Evolutionary conservation across 2,888 invertebrate genomes (phyloP).

Genomic region (Eilema griseolum): DNA sequence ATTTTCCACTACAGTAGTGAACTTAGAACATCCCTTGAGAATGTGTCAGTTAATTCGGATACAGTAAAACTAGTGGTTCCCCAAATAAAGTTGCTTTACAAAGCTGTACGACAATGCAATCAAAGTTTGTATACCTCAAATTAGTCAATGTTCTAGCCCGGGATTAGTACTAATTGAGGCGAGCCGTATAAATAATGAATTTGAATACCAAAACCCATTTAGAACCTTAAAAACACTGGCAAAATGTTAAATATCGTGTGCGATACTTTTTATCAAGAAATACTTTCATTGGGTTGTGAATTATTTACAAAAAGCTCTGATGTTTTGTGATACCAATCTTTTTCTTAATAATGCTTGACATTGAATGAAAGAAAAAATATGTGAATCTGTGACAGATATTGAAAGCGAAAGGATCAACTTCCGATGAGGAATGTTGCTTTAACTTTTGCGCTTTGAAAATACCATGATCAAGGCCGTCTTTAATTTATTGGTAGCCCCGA

Average conservation of each 20-base stretch:
- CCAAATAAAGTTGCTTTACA: conserved; percentile 22
- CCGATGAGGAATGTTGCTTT: conserved; percentile 36
- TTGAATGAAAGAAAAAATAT: conserved; percentile 31
- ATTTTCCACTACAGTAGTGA: not conserved
- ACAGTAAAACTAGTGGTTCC: not conserved
- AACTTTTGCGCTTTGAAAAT: conserved; percentile 22
- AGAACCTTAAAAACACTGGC: not conserved
- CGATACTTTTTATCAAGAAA: conserved; percentile 31
- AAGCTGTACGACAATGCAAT: conserved; percentile 23
- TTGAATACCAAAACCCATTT: conserved; percentile 18
- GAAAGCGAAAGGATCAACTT: conserved; percentile 31
- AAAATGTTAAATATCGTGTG: conserved; percentile 28
- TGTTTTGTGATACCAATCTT: conserved; percentile 43
- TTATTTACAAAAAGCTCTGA: conserved; percentile 42
- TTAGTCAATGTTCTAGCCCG: conserved; percentile 49
- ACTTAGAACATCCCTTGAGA: not conserved
- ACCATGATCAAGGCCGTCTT: conserved; percentile 21
- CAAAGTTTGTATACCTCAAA: conserved; percentile 45
- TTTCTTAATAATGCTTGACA: conserved; percentile 32
- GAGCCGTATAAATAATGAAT: conserved; percentile 40
- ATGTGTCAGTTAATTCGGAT: not conserved
- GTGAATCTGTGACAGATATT: conserved; percentile 38
- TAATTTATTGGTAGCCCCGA: not conserved
- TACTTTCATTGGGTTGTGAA: conserved; percentile 38
- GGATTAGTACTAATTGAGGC: conserved; percentile 55